Evolutionary conservation across 1,140 invertebrate species (phyloP), one percentile per base, ranked within the genome.

Genomic region (Battus philenor): DNA sequence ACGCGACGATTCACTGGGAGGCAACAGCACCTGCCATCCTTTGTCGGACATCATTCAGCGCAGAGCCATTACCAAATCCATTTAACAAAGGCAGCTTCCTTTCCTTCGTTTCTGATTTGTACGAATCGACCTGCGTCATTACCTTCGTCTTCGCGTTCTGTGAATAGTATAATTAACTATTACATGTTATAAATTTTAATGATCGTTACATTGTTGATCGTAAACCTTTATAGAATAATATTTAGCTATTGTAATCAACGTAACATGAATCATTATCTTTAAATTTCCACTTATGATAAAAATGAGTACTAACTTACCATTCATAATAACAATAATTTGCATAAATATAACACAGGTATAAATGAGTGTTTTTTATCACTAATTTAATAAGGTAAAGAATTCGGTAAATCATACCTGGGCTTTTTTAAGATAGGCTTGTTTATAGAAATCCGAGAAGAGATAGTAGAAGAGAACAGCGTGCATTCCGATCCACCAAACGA

Each of bases 381-480:
- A n/a, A n/a, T n/a, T n/a, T n/a, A n/a, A n/a, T n/a, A n/a, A n/a
- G n/a, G n/a, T n/a, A n/a, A n/a, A n/a, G n/a, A n/a, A n/a, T n/a
- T n/a, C n/a, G 24, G 1, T 27, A 2, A 10, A 9, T 44, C 46
- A 49, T 60, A 70, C 70, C 52, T 60, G 59, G 31, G 47, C 41
- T 56, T 75, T 87, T 86, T 87, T 87, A 1, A 81, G 83, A 64
- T 97, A 97, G 44, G 93, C 91, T 82, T 95, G 92, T 61, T 93
- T 92, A 89, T 97, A 98, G 88, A 97, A 98, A 76, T 97, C 93
- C 29, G 91, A 93, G 88, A 97, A 98, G 11, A 97, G 89, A 83
- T 96, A 93, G 84, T 96, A 94, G 88, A 98, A 97, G 86, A 97
- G 92, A 16, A 97, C 89, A 9, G 95, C 95, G 82, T 97, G 95